phyloP scores from a whole-genome alignment of 2,797 vertebrate species.

The Eremophila alpestris region DNA sequence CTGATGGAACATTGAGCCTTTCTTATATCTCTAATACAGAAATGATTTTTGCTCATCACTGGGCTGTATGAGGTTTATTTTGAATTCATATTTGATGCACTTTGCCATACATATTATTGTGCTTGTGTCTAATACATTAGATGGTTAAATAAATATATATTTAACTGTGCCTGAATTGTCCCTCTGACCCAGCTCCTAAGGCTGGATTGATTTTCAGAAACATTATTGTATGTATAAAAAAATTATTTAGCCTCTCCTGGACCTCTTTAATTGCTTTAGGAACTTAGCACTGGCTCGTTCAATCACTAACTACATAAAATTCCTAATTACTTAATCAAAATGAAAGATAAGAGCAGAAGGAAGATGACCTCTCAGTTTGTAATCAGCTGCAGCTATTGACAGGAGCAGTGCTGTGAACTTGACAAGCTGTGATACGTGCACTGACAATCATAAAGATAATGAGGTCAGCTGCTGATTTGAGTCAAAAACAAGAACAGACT shows the following conservation, averaged over 20 bases:
- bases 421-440: not conserved
- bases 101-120: not conserved
- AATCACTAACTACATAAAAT: not conserved
- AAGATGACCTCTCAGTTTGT: conserved; percentile 7
- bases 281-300: not conserved
- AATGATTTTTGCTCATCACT: not conserved
- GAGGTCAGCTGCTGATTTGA: conserved; percentile 17
- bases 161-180: not conserved
- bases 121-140: not conserved
- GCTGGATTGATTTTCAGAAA: not conserved
- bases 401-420: not conserved
- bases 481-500: conserved; percentile 5
- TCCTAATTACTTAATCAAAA: conserved; percentile 1
- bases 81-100: not conserved
- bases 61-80: not conserved
- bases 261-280: not conserved
- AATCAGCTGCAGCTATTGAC: not conserved
- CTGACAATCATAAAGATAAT: not conserved
- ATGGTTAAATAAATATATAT: not conserved
- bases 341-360: not conserved
- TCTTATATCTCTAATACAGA: not conserved
- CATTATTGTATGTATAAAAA: not conserved
- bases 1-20: accelerated
- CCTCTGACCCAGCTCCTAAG: not conserved
- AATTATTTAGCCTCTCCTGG: not conserved